Percentiles rank a stretch among this genome's conserved stretches.
phyloP scores from a whole-genome alignment of 2,888 invertebrate species.

The Microctonus brassicae region DNA sequence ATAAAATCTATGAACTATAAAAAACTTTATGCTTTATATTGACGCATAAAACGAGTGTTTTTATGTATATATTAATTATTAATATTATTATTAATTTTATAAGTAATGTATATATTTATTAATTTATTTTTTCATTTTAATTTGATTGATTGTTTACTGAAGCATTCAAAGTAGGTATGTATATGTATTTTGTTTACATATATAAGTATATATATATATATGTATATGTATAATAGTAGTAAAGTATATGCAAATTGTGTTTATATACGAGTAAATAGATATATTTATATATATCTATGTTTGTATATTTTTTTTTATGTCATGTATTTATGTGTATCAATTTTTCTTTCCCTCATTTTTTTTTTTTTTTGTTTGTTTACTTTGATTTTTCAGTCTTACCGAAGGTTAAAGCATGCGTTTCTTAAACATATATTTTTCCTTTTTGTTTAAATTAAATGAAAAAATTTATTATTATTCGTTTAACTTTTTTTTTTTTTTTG shows the following conservation, averaged over 20 bases:
- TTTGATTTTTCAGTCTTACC: conserved; percentile 61
- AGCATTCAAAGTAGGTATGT: conserved; percentile 15
- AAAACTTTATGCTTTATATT: background rate
- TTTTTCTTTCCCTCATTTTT: conserved; percentile 28
- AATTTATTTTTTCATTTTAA: conserved; percentile 12
- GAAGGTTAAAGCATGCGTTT: conserved; percentile 49
- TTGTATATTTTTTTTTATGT: background rate
- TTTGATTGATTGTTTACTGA: conserved; percentile 33
- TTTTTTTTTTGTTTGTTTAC: conserved; percentile 35
- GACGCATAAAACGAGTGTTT: background rate
- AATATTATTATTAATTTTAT: conserved; percentile 19
- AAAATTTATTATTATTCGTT: background rate
- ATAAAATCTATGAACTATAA: background rate
- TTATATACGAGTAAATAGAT: background rate
- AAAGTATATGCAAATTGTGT: conserved; percentile 5
- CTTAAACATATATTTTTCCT: conserved; percentile 25
- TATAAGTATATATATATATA: background rate
- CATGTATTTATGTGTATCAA: conserved; percentile 1
- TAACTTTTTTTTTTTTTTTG: background rate
- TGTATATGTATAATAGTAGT: background rate
- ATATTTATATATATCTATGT: background rate
- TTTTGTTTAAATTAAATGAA: background rate
- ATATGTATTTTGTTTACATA: background rate
- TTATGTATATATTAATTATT: background rate
- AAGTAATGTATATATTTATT: background rate